phyloP scores from a whole-genome alignment of 1,140 invertebrate genomes.

The Odontomachus brunneus region DNA sequence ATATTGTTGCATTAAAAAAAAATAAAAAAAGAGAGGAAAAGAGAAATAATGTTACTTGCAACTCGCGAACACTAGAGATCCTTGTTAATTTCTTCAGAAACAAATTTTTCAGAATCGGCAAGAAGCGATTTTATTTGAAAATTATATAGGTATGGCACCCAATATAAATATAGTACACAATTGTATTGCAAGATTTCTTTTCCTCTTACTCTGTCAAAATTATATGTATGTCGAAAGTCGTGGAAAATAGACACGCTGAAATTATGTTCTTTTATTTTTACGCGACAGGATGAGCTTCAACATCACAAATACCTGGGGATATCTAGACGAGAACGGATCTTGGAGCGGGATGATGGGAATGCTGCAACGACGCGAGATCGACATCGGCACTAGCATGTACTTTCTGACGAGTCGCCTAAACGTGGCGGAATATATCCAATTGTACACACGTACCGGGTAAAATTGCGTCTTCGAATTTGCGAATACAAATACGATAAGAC shows the following conservation, averaged over 20 bases:
- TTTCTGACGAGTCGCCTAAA: conserved; percentile 86
- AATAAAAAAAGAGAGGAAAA: too few species aligned
- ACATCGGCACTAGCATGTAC: conserved; percentile 88
- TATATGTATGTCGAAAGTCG: background rate
- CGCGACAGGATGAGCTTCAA: conserved; percentile 81
- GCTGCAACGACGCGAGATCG: conserved; percentile 86
- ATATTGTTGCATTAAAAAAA: too few species aligned
- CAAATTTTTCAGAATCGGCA: too few species aligned
- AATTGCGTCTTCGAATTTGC: background rate
- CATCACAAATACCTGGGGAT: conserved; percentile 86
- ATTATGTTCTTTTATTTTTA: background rate
- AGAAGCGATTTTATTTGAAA: too few species aligned
- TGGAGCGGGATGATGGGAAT: conserved; percentile 89
- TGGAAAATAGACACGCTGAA: background rate
- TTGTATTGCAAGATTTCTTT: too few species aligned
- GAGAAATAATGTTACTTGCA: too few species aligned
- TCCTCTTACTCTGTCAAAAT: background rate
- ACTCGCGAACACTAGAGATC: too few species aligned
- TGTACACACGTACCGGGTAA: conserved; percentile 86
- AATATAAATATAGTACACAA: too few species aligned
- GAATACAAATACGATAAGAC: background rate
- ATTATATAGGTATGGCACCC: too few species aligned
- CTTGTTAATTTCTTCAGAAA: too few species aligned
- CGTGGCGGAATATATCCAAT: conserved; percentile 87
- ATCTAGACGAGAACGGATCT: conserved; percentile 79